Percentiles rank a stretch among this genome's conserved stretches.
These are phyloP conservation scores for Nycticebus coucang DNA, from an alignment of 2,113 vertebrate genomes.

Conservation along the genomic window DNA sequence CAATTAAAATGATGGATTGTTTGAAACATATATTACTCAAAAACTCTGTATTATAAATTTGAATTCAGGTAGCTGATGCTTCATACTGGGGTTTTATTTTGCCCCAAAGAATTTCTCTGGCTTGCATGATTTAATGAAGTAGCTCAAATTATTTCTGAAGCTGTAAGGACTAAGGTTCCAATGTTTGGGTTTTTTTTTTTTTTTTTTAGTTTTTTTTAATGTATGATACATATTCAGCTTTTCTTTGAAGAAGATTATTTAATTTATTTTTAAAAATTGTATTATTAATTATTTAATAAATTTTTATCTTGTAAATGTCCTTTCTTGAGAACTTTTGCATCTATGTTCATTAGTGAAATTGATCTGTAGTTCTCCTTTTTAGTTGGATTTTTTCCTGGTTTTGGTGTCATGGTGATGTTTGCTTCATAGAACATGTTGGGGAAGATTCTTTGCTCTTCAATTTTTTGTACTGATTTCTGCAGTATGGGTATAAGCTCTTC, in stretches of 20 bases:
- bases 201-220: not conserved
- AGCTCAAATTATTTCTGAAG: not conserved
- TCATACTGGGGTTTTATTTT: slow-evolving; percentile 2
- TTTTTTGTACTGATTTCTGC: too few relatives aligned
- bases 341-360: too few relatives aligned
- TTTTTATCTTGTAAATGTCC: not conserved
- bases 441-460: too few relatives aligned
- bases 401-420: too few relatives aligned
- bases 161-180: not conserved
- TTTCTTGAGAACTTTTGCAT: not conserved
- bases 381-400: too few relatives aligned
- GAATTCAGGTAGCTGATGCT: slow-evolving; percentile 45
- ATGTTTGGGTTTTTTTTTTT: not conserved
- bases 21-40: slow-evolving; percentile 60
- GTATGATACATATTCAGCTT: not conserved
- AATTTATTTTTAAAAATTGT: not conserved
- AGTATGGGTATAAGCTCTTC: too few relatives aligned
- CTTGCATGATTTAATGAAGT: slow-evolving; percentile 37
- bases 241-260: not conserved
- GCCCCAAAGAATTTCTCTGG: not conserved
- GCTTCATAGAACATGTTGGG: too few relatives aligned
- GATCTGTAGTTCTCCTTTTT: too few relatives aligned
- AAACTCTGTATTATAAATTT: slow-evolving; percentile 65
- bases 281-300: slow-evolving; percentile 17
- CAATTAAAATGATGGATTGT: slow-evolving; percentile 79